phyloP scores from a whole-genome alignment of 1,140 invertebrate genomes.

The Pemphigus obesinymphae region DNA sequence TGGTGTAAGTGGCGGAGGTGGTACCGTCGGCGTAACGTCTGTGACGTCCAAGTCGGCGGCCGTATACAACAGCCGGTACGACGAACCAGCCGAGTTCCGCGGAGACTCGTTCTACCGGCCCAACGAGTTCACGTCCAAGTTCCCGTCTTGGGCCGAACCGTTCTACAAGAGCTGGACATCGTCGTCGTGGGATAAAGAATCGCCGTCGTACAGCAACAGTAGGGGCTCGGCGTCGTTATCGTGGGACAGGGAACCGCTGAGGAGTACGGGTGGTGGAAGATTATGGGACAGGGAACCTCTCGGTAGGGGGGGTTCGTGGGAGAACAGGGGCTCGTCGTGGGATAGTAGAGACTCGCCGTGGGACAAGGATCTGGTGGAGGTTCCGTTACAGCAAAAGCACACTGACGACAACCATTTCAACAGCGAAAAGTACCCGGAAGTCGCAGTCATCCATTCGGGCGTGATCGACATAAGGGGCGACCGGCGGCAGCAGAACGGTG shows the following conservation, averaged over 20 bases:
- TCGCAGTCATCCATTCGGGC: constrained; percentile 1
- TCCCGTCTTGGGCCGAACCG: constrained; percentile 14
- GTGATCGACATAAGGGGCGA: constrained; percentile 28
- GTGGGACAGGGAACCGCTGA: background rate
- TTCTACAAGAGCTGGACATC: constrained; percentile 5
- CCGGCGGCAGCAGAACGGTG: background rate
- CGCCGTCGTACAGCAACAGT: no score
- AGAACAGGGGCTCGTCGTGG: background rate
- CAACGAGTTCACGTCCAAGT: constrained; percentile 21
- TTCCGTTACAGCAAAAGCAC: background rate
- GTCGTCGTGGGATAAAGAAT: background rate
- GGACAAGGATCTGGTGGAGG: constrained; percentile 21
- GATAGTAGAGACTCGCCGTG: background rate
- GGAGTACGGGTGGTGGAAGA: background rate
- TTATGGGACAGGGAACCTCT: no score
- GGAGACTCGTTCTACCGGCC: constrained; percentile 4
- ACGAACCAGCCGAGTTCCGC: constrained; percentile 36
- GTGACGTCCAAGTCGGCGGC: background rate
- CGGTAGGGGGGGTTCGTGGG: background rate
- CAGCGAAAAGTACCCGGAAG: constrained; percentile 6
- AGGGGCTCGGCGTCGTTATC: background rate
- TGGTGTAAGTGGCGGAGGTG: background rate
- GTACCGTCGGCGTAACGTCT: background rate
- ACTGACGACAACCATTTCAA: background rate
- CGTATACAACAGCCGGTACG: background rate